Evolutionary conservation across 2,113 vertebrate genomes (phyloP), one percentile per base, ranked within the genome.

Genomic region (Thunnus maccoyii): DNA sequence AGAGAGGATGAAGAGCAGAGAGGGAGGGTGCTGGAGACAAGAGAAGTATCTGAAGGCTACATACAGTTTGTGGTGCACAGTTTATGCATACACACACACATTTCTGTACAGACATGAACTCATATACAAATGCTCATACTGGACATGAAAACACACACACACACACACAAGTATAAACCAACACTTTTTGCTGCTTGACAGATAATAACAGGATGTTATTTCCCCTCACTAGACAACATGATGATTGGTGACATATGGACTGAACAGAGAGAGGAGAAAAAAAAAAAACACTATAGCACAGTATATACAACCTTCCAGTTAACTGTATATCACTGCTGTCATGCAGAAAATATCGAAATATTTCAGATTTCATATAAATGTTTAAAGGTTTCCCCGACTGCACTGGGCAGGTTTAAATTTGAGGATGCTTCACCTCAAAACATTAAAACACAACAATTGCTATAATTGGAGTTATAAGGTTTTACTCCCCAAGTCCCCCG

Each of bases 181-280:
- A 72, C 65, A 72, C 47, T 57, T 15, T 56, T 76, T 55, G 55
- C 25, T 79, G 67, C 74, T 32, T 80, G 82, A 79, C 63, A 60
- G 58, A 72, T 87, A 78, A 90, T 69, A 89, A 66, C 80, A 78
- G 78, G 80, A 78, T 73, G 78, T 66, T 79, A 68, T 73, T 83
- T 73, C 46, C 54, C 50, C 56, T 78, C 58, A 20, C 4, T 57
- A 20, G 61, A 47, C 66, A 76, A 51, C 56, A 61, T 62, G 44
- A 76, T 87, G 88, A 86, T 78, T 74, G 82, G 73, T 74, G 68
- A 83, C 88, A 88, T 63, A 85, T 83, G 79, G 55, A 82, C 69
- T 50, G 60, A 80, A 89, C 64, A 57, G 56, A 80, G 73, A 56
- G 3, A 55, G 61, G 17, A 22, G 52, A 5, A 10, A 15, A 18